Base-by-base conservation (phyloP, 2,113 vertebrate species). In the Vulpes ferrilata region DNA sequence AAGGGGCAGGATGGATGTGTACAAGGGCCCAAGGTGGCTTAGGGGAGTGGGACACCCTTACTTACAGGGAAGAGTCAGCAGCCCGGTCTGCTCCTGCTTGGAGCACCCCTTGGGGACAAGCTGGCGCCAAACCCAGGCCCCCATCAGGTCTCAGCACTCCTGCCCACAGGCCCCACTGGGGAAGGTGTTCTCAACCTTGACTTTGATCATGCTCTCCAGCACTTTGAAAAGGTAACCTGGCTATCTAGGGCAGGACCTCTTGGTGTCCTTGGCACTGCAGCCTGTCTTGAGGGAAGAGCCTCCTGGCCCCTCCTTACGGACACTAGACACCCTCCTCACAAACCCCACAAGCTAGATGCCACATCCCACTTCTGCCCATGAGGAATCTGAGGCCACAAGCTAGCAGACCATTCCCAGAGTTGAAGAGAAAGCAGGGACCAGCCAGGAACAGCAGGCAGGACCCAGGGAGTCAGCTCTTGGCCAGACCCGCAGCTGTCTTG, bases 211-310 rank as follows among this genome's bases (percentile, higher is more conserved):
- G 4, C 55, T 53, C 27, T 60, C 1, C 17, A 23, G 17, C 6
- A 17, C 32, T 22, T 51, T 38, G 43, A 13, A 10, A 81, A 85
- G 73, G 69, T 20, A 90, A 69, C 9, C n/a, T 7, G 71, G 48
- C 11, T 0, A 5, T 30, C 71, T 57, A 22, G 32, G 19, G 65
- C 51, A 55, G 30, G 38, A 57, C 11, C 32, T 65, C 73, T 13
- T 8, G 0, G 0, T 1, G 10, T 38, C 35, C 78, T 35, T 59
- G 80, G 55, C 73, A 35, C 3, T 0, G 13, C 1, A 2, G 71
- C 32, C 65, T 9, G 27, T 57, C 87, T 51, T 7, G 22, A 65
- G n/a, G 32, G 55, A 64, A 79, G 30, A 65, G 30, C n/a, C 65
- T 71, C 48, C 55, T 1, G 53, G 57, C 51, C 38, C 32, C 32